Conservation (phyloP, 2,113 vertebrate genomes). For the Cardinalis cardinalis region DNA sequence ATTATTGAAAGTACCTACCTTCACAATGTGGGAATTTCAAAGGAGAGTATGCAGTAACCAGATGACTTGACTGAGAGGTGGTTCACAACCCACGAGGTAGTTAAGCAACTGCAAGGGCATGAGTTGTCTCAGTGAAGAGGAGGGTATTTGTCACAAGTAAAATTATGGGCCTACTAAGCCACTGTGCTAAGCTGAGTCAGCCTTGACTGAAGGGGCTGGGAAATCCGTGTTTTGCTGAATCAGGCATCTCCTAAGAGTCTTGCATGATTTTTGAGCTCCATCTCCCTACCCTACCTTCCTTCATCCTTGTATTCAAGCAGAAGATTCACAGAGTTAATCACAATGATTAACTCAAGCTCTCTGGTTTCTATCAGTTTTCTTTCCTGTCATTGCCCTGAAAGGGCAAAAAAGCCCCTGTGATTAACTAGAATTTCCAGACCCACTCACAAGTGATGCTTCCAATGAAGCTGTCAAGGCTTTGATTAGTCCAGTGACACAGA, state of each 20-base stretch:
- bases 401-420: background rate
- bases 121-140: background rate
- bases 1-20: background rate
- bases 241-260: background rate
- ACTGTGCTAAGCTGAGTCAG: background rate
- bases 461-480: background rate
- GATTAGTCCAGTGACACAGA: background rate
- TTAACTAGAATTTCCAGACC: background rate
- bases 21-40: background rate
- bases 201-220: background rate
- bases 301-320: background rate
- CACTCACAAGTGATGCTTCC: background rate
- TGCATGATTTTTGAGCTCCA: background rate
- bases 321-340: background rate
- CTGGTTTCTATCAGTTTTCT: background rate
- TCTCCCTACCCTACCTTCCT: background rate
- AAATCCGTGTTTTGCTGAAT: background rate
- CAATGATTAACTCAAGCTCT: background rate
- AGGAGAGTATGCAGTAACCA: background rate
- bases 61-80: background rate
- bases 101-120: background rate
- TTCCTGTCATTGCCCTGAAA: background rate
- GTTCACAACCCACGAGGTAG: background rate
- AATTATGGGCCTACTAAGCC: background rate
- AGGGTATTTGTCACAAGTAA: background rate